A percentile compares a stretch with the other conserved stretches of the same genome.
These are phyloP conservation scores for Euura saliciscinereae DNA, from an alignment of 1,140 invertebrate species.

Conservation along the genomic window DNA sequence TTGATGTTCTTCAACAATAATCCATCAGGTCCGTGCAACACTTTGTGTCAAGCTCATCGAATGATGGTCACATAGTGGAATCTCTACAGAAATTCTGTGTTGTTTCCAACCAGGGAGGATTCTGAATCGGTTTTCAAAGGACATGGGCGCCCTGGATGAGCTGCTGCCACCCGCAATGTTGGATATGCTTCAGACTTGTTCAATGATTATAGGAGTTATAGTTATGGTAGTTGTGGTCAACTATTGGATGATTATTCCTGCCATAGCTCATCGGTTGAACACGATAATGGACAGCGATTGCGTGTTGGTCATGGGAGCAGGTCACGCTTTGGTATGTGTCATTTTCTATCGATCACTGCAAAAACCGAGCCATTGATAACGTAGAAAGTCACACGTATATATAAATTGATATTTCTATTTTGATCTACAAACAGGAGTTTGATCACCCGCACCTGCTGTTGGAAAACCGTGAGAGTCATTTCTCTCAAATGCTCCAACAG, in stretches of 20 bases:
- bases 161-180: conserved; percentile 72
- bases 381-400: not conserved
- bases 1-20: conserved; percentile 89
- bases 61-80: too few species aligned
- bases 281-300: conserved; percentile 71
- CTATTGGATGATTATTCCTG: conserved; percentile 64
- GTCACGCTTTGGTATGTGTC: conserved; percentile 52
- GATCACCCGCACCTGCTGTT: conserved; percentile 72
- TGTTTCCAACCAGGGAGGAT: conserved; percentile 62
- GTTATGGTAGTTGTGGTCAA: conserved; percentile 64
- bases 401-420: not conserved
- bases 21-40: conserved; percentile 66
- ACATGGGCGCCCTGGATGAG: conserved; percentile 84
- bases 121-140: conserved; percentile 82
- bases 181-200: conserved; percentile 65
- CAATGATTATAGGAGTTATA: conserved; percentile 57
- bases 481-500: conserved; percentile 62
- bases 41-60: too few species aligned
- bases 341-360: conserved; percentile 20
- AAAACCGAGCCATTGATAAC: too few species aligned
- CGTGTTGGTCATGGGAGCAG: conserved; percentile 65
- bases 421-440: conserved; percentile 61
- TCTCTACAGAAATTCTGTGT: too few species aligned
- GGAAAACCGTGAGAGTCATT: conserved; percentile 57
- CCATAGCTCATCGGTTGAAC: conserved; percentile 70